Conservation (phyloP, 2,888 invertebrate species). For the Drosophila lutescens region DNA sequence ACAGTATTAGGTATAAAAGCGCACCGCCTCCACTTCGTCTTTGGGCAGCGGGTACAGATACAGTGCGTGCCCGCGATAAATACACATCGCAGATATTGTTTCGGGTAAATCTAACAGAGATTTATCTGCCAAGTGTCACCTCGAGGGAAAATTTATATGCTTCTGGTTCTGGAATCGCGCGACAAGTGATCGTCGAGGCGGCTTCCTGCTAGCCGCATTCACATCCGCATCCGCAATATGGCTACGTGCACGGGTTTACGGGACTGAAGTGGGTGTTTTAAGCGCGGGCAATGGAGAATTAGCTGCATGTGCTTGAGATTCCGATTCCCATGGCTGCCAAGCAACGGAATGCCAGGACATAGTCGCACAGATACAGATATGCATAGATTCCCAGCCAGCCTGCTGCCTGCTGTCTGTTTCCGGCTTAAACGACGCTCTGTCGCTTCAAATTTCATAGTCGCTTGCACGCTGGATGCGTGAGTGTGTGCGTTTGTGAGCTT, state of each 20-base stretch:
- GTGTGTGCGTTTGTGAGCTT: neutral
- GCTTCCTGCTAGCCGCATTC: constrained; percentile 51
- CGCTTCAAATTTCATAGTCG: constrained; percentile 74
- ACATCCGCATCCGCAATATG: constrained; percentile 30
- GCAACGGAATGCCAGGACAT: constrained; percentile 43
- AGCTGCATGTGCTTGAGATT: constrained; percentile 72
- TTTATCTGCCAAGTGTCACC: constrained; percentile 81
- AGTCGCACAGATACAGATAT: constrained; percentile 20
- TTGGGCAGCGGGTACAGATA: constrained; percentile 31
- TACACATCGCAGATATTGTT: constrained; percentile 61
- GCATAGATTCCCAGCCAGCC: constrained; percentile 49
- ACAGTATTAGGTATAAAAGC: neutral
- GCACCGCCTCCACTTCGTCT: constrained; percentile 22
- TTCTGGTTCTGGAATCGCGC: constrained; percentile 39
- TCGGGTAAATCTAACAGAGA: constrained; percentile 64
- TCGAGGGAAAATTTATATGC: constrained; percentile 78
- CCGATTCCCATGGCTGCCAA: constrained; percentile 64
- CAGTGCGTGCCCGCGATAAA: constrained; percentile 41
- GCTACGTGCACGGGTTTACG: constrained; percentile 30
- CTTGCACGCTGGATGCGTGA: constrained; percentile 39
- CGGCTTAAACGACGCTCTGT: constrained; percentile 76
- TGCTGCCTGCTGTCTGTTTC: constrained; percentile 73
- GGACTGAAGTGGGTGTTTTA: constrained; percentile 16
- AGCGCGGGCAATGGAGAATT: constrained; percentile 54
- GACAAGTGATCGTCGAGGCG: constrained; percentile 67